A percentile compares a stretch with the other conserved stretches of the same genome.
Conservation (phyloP, 2,888 invertebrate genomes). For the Acanthosepion lycidas region DNA sequence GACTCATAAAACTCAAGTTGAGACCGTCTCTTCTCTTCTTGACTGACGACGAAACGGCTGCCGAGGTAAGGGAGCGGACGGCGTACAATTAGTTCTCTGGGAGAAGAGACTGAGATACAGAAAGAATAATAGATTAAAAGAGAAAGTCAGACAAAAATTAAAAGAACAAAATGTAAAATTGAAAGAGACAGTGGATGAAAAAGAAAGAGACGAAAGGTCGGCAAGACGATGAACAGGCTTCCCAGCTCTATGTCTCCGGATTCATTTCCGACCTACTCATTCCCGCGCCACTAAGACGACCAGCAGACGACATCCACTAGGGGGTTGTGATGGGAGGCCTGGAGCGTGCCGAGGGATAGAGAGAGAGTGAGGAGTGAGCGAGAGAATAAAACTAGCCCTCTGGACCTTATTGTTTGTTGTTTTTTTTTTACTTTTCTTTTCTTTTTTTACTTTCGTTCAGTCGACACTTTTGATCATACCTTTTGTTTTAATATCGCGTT, state of each 20-base stretch:
- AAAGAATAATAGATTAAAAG: neutral
- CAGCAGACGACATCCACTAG: neutral
- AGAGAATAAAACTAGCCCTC: neutral
- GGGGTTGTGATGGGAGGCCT: neutral
- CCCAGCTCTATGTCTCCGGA: neutral
- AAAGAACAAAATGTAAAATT: neutral
- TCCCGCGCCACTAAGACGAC: neutral
- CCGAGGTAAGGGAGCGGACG: neutral
- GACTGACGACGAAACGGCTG: neutral
- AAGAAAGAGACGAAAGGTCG: neutral
- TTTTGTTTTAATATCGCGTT: neutral
- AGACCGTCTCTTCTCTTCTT: neutral
- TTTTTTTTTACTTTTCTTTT: neutral
- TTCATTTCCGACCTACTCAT: conserved; percentile 33
- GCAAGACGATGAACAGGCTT: conserved; percentile 1
- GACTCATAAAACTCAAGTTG: conserved; percentile 23
- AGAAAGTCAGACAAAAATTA: no score
- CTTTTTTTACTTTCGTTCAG: neutral
- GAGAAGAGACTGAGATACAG: neutral
- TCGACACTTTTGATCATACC: neutral
- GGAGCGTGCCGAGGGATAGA: neutral
- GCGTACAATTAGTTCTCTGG: neutral
- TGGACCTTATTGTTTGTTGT: neutral
- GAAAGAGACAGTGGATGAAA: neutral
- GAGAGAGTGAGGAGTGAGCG: neutral